phyloP scores from a whole-genome alignment of 2,888 invertebrate genomes.

The Ferdinandea cuprea region DNA sequence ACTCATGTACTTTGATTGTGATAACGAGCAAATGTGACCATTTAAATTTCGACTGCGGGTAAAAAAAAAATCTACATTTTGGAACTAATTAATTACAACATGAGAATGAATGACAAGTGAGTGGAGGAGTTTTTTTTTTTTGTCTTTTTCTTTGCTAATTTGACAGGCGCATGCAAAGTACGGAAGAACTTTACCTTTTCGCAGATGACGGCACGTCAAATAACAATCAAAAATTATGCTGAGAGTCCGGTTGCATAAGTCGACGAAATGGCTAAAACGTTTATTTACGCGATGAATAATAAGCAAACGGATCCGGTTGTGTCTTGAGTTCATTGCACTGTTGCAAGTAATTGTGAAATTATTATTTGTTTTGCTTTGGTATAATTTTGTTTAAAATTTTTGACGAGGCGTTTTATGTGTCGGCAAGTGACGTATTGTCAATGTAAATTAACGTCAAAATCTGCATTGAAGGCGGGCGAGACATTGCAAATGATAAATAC shows the following conservation, averaged over 20 bases:
- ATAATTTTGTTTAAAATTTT: no score
- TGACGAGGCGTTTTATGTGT: no score
- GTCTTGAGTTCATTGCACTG: conserved; percentile 33
- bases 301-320: background rate
- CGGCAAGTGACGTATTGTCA: no score
- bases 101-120: conserved; percentile 38
- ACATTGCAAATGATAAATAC: no score
- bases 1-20: conserved; percentile 13
- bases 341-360: conserved; percentile 37
- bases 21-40: conserved; percentile 20
- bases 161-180: conserved; percentile 39
- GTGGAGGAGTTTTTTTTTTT: conserved; percentile 1
- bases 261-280: background rate
- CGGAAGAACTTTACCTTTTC: conserved; percentile 45
- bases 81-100: conserved; percentile 62
- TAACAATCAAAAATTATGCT: conserved; percentile 43
- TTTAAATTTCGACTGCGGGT: conserved; percentile 16
- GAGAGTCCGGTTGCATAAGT: conserved; percentile 40
- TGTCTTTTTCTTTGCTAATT: conserved; percentile 15
- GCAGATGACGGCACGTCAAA: conserved; percentile 30
- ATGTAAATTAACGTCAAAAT: no score
- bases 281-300: conserved; percentile 8
- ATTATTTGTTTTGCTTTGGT: background rate
- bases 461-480: no score
- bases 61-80: conserved; percentile 42